phyloP scores from a whole-genome alignment of 1,140 invertebrate genomes.

The Phocides pigmalion region DNA sequence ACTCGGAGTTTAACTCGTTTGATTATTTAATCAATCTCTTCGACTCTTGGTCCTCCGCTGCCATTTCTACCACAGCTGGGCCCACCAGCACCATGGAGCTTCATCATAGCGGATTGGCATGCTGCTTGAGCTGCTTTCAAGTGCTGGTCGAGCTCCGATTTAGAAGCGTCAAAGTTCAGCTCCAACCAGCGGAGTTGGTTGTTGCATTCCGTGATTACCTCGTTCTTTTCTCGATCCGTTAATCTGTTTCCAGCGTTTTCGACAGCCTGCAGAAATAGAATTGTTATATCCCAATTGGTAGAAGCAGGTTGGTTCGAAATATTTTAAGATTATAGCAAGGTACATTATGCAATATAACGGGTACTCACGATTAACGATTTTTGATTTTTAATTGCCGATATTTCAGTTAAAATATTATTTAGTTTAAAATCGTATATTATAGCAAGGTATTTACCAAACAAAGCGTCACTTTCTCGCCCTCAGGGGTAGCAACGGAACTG shows the following conservation, averaged over 20 bases:
- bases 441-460: too few species aligned
- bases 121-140: constrained; percentile 89
- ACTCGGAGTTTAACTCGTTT: too few species aligned
- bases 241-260: constrained; percentile 87
- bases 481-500: too few species aligned
- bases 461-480: too few species aligned
- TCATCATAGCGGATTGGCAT: constrained; percentile 90
- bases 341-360: too few species aligned
- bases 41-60: constrained; percentile 58
- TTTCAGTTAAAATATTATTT: too few species aligned
- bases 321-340: too few species aligned
- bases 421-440: too few species aligned
- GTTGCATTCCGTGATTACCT: constrained; percentile 85
- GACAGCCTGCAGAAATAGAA: constrained; percentile 82
- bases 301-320: too few species aligned
- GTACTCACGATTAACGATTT: too few species aligned
- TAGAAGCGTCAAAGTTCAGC: constrained; percentile 87
- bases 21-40: constrained; percentile 55
- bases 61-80: constrained; percentile 76
- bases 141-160: constrained; percentile 90
- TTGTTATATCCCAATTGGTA: too few species aligned
- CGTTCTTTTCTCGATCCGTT: constrained; percentile 85
- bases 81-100: constrained; percentile 87
- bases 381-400: too few species aligned
- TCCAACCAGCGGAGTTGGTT: constrained; percentile 85